These are phyloP conservation scores for Lepidurus arcticus DNA, from an alignment of 1,140 invertebrate genomes.

Conservation along the genomic window DNA sequence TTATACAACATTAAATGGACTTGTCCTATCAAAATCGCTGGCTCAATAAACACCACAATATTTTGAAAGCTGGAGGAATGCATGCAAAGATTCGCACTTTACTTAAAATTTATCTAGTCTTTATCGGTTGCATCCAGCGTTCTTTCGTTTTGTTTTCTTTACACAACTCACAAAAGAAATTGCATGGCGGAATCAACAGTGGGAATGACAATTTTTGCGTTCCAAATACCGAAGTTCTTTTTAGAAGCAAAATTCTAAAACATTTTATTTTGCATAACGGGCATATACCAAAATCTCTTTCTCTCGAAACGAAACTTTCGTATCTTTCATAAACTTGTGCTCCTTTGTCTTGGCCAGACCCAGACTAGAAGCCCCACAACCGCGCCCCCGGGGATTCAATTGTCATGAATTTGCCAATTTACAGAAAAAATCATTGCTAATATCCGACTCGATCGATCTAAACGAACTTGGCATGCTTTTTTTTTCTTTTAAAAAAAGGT, in stretches of 20 bases:
- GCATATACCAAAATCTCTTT: constrained; percentile 11
- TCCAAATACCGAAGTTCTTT: background rate
- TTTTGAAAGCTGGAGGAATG: constrained; percentile 15
- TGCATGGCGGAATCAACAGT: background rate
- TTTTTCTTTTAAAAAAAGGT: background rate
- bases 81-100: background rate
- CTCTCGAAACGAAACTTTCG: background rate
- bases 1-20: constrained; percentile 8
- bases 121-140: background rate
- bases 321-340: background rate
- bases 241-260: background rate
- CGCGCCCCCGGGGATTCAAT: constrained; percentile 3
- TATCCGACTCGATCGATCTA: background rate
- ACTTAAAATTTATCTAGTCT: background rate
- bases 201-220: constrained; percentile 15
- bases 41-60: background rate
- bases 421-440: background rate
- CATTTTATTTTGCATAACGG: background rate
- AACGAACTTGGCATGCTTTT: background rate
- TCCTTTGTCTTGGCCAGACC: background rate
- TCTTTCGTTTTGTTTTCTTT: background rate
- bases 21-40: background rate
- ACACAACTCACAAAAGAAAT: background rate
- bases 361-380: constrained; percentile 20
- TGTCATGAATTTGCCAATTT: background rate